phyloP scores from a whole-genome alignment of 1,140 invertebrate species.

The Bemisia tabaci region DNA sequence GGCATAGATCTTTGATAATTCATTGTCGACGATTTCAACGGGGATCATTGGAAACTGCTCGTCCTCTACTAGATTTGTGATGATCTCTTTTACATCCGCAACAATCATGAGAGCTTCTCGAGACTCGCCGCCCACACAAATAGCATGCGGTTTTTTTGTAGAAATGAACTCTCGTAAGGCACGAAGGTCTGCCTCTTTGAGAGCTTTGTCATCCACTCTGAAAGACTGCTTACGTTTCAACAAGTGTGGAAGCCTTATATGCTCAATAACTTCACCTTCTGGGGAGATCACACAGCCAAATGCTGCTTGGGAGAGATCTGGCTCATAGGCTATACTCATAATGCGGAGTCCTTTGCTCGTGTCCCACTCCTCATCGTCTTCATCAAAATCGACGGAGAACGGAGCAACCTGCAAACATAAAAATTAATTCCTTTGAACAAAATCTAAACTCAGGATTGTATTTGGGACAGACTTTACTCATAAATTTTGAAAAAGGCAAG shows the following conservation, averaged over 20 bases:
- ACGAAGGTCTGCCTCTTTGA: slow-evolving; percentile 66
- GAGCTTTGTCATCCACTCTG: slow-evolving; percentile 50
- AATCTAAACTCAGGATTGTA: too few species aligned
- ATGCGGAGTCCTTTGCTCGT: slow-evolving; percentile 71
- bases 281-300: slow-evolving; percentile 76
- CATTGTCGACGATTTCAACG: slow-evolving; percentile 87
- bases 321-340: slow-evolving; percentile 75
- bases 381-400: slow-evolving; percentile 61
- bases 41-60: slow-evolving; percentile 78
- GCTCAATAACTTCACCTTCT: slow-evolving; percentile 85
- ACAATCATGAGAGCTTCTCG: slow-evolving; percentile 72
- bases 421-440: too few species aligned
- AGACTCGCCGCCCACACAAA: slow-evolving; percentile 82
- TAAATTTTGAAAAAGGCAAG: too few species aligned
- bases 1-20: slow-evolving; percentile 78
- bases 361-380: slow-evolving; percentile 87
- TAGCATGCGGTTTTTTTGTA: slow-evolving; percentile 84
- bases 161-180: slow-evolving; percentile 74
- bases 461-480: too few species aligned
- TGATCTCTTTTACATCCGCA: slow-evolving; percentile 66
- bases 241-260: slow-evolving; percentile 71
- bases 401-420: slow-evolving; percentile 48
- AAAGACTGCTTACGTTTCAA: slow-evolving; percentile 66
- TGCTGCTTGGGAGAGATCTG: slow-evolving; percentile 71
- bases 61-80: slow-evolving; percentile 60